A percentile compares a stretch with the other conserved stretches of the same genome.
phyloP scores from a whole-genome alignment of 2,888 invertebrate genomes.

The Cyclophora albipunctata region DNA sequence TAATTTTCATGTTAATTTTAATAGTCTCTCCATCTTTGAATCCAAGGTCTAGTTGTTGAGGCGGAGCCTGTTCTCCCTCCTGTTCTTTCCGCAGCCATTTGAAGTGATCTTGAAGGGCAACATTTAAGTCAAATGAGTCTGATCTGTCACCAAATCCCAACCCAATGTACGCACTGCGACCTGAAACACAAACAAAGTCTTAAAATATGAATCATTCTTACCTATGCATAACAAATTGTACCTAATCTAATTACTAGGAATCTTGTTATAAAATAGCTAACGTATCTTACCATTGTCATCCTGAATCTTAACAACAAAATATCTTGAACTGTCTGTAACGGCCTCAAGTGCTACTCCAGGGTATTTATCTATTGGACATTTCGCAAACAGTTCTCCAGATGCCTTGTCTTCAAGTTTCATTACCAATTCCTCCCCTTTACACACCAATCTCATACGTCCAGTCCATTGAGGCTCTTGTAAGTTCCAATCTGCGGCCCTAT shows the following conservation, averaged over 20 bases:
- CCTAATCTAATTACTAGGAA: neutral
- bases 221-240: neutral
- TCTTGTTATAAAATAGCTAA: neutral
- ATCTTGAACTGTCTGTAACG: slow-evolving; percentile 97
- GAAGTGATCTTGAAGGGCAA: slow-evolving; percentile 98
- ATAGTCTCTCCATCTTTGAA: slow-evolving; percentile 99
- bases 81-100: slow-evolving; percentile 94
- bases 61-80: slow-evolving; percentile 82
- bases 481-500: slow-evolving; percentile 99
- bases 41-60: slow-evolving; percentile 91
- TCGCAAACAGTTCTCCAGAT: slow-evolving; percentile 94
- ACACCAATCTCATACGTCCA: slow-evolving; percentile 93
- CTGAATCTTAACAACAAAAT: slow-evolving; percentile 96
- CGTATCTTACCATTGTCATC: slow-evolving; percentile 87
- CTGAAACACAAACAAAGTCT: slow-evolving; percentile 47
- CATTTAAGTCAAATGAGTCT: slow-evolving; percentile 99
- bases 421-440: slow-evolving; percentile 89
- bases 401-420: slow-evolving; percentile 97
- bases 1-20: slow-evolving; percentile 98
- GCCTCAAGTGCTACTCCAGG: slow-evolving; percentile 96
- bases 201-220: neutral
- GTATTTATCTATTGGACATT: slow-evolving; percentile 96
- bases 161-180: slow-evolving; percentile 94
- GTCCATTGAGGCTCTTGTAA: slow-evolving; percentile 99
- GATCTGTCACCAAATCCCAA: slow-evolving; percentile 98